These are phyloP conservation scores for Amblyornis subalaris DNA, from an alignment of 2,113 vertebrate species.

Conservation along the genomic window DNA sequence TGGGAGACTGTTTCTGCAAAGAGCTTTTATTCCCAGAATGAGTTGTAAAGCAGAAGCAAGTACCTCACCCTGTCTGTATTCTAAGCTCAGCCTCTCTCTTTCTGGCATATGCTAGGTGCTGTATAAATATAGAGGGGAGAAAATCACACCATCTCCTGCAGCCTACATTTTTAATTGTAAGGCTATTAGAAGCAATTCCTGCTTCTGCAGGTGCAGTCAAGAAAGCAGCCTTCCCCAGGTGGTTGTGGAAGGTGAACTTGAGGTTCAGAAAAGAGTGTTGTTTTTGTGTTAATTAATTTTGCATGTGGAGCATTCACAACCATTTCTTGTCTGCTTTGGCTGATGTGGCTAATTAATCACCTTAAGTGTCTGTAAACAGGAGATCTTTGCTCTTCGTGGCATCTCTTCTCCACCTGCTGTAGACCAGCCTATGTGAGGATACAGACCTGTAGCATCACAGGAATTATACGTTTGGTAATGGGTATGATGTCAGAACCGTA, in stretches of 20 bases:
- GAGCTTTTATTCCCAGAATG: slow-evolving; percentile 39
- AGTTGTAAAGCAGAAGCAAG: slow-evolving; percentile 5
- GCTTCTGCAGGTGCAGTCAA: slow-evolving; percentile 50
- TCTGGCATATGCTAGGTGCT: not conserved
- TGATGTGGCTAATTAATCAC: slow-evolving; percentile 72
- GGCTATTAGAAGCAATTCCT: slow-evolving; percentile 44
- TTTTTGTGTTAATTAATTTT: slow-evolving; percentile 70
- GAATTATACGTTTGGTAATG: not conserved
- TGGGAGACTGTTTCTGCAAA: slow-evolving; percentile 12
- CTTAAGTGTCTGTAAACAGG: slow-evolving; percentile 63
- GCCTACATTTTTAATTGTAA: slow-evolving; percentile 36
- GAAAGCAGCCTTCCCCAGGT: slow-evolving; percentile 43
- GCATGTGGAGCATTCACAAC: slow-evolving; percentile 58
- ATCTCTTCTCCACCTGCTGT: slow-evolving; percentile 57
- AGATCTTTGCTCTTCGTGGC: slow-evolving; percentile 20
- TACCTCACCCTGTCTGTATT: not conserved
- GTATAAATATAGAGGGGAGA: slow-evolving; percentile 9
- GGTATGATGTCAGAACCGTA: not conserved
- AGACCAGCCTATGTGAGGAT: slow-evolving; percentile 15
- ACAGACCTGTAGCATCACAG: not conserved
- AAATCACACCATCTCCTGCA: slow-evolving; percentile 17
- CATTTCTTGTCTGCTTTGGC: slow-evolving; percentile 51
- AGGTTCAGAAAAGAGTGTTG: slow-evolving; percentile 27
- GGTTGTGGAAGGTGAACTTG: slow-evolving; percentile 54
- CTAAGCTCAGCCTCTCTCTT: not conserved